Conservation (phyloP, 2,888 invertebrate species). For the Caenorhabditis doughertyi region DNA sequence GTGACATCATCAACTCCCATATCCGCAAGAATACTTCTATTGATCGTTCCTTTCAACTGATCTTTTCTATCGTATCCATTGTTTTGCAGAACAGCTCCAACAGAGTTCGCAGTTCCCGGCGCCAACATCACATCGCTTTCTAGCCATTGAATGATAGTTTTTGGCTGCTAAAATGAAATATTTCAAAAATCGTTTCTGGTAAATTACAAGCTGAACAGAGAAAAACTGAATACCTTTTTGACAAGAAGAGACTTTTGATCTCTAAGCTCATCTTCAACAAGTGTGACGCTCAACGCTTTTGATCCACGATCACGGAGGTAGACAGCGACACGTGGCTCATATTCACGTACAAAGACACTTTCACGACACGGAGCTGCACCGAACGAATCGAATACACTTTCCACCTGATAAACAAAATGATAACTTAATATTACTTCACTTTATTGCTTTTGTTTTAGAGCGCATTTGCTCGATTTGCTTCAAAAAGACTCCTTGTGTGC, state of each 20-base stretch:
- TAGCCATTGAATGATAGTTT: conserved; percentile 60
- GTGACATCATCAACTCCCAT: conserved; percentile 69
- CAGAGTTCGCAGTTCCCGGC: conserved; percentile 45
- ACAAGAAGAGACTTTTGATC: conserved; percentile 24
- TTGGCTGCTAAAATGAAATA: conserved; percentile 26
- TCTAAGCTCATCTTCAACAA: conserved; percentile 50
- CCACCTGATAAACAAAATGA: conserved; percentile 69
- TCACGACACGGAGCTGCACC: conserved; percentile 77
- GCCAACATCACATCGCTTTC: conserved; percentile 55
- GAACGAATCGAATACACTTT: conserved; percentile 75
- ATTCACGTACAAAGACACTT: conserved; percentile 74
- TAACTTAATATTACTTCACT: conserved; percentile 19
- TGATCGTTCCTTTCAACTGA: conserved; percentile 55
- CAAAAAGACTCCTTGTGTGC: too few relatives aligned
- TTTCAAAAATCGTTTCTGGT: background rate
- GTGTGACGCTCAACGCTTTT: conserved; percentile 73
- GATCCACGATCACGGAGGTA: conserved; percentile 74
- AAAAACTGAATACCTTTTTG: conserved; percentile 32
- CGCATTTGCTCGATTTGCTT: too few relatives aligned
- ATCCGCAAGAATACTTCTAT: conserved; percentile 61
- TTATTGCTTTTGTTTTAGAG: too few relatives aligned
- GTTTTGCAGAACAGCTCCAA: conserved; percentile 58
- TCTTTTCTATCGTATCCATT: conserved; percentile 64
- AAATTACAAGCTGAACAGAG: background rate
- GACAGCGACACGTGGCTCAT: conserved; percentile 72